Percentiles rank a stretch among this genome's conserved stretches.
phyloP scores from a whole-genome alignment of 2,888 invertebrate species.

The Colostygia pectinataria region DNA sequence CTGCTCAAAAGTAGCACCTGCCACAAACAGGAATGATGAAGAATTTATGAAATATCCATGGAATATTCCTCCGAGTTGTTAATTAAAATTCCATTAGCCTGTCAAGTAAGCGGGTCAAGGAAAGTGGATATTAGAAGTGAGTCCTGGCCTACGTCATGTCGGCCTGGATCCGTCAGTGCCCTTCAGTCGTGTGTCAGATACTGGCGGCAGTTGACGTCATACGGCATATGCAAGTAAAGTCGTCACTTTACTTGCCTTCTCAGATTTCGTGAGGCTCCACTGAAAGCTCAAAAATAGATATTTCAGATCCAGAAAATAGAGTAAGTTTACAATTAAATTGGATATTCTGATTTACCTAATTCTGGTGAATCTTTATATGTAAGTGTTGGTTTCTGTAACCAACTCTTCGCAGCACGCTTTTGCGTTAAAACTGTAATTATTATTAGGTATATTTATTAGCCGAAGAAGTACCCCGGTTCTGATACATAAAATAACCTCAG shows the following conservation, averaged over 20 bases:
- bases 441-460: too few relatives aligned
- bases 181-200: conserved; percentile 9
- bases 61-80: conserved; percentile 5
- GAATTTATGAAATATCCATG: conserved; percentile 14
- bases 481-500: not conserved
- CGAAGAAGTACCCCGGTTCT: too few relatives aligned
- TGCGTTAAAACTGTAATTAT: too few relatives aligned
- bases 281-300: not conserved
- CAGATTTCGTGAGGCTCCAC: not conserved
- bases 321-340: too few relatives aligned
- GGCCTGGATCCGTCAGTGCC: conserved; percentile 12
- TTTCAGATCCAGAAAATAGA: too few relatives aligned
- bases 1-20: conserved; percentile 6
- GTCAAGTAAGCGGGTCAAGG: conserved; percentile 31
- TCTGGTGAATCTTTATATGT: too few relatives aligned
- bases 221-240: not conserved
- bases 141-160: conserved; percentile 17
- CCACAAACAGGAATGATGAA: conserved; percentile 12
- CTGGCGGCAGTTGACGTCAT: conserved; percentile 19
- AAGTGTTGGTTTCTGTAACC: too few relatives aligned
- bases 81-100: conserved; percentile 31
- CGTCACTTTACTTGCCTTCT: not conserved
- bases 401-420: too few relatives aligned
- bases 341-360: too few relatives aligned
- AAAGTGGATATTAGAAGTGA: conserved; percentile 25